phyloP scores from a whole-genome alignment of 1,140 invertebrate species.

The Drosophila varians region DNA sequence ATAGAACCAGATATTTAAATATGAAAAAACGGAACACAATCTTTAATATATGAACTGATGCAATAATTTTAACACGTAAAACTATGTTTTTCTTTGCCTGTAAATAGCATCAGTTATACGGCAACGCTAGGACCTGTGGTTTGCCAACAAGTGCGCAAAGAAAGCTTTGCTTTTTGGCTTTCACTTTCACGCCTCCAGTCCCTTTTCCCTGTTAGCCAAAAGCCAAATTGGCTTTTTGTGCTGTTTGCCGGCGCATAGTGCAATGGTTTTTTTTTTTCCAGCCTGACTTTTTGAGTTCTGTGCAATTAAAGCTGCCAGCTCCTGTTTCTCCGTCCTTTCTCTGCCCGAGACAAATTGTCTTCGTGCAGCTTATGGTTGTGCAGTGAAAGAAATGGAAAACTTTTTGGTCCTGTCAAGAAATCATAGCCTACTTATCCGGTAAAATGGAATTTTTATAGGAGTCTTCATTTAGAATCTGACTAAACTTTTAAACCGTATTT shows the following conservation, averaged over 20 bases:
- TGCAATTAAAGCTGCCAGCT: constrained; percentile 56
- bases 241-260: constrained; percentile 23
- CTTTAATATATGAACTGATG: not conserved
- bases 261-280: constrained; percentile 38
- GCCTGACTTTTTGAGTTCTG: constrained; percentile 22
- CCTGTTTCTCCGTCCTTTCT: constrained; percentile 3
- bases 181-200: not conserved
- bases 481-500: not conserved
- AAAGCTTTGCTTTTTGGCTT: constrained; percentile 28
- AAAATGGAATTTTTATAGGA: too few relatives aligned
- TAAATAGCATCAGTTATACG: constrained; percentile 1
- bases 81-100: not conserved
- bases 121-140: not conserved
- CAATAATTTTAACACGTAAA: not conserved
- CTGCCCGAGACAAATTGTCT: constrained; percentile 43
- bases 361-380: constrained; percentile 2
- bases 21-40: too few relatives aligned
- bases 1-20: not conserved
- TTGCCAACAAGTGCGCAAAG: constrained; percentile 40
- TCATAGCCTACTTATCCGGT: too few relatives aligned
- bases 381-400: not conserved
- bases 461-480: too few relatives aligned
- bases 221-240: constrained; percentile 46
- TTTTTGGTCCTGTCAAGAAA: too few relatives aligned
- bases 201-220: constrained; percentile 22